Evolutionary conservation across 23 tunicate genomes (phyloP).

Genomic region (Pegea sp.): DNA sequence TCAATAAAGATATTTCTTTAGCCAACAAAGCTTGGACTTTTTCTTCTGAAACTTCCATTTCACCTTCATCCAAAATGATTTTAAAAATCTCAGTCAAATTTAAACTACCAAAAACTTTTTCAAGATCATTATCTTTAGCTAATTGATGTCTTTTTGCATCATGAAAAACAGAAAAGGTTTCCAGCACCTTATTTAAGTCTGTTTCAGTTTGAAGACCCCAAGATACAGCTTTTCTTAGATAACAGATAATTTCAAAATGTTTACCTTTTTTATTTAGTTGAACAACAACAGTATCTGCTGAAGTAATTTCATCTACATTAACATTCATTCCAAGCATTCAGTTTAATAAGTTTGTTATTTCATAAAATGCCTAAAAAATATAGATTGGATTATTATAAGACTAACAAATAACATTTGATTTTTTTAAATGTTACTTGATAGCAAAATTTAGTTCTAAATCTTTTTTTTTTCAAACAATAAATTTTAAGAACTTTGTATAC

Average conservation of each 20-base stretch:
- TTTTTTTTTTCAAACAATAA: too few species aligned
- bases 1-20: conserved; percentile 77
- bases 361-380: too few species aligned
- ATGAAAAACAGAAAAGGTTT: conserved; percentile 63
- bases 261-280: conserved; percentile 91
- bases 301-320: conserved; percentile 82
- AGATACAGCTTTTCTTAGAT: conserved; percentile 91
- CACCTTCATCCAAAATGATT: conserved; percentile 65
- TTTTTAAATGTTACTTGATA: too few species aligned
- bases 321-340: conserved; percentile 61
- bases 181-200: conserved; percentile 88
- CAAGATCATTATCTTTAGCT: conserved; percentile 74
- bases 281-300: conserved; percentile 85
- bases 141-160: conserved; percentile 76
- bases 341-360: too few species aligned
- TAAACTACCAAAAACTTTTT: conserved; percentile 66
- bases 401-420: too few species aligned
- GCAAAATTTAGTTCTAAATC: too few species aligned
- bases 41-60: conserved; percentile 87
- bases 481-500: too few species aligned
- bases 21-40: conserved; percentile 62
- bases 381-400: too few species aligned
- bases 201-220: conserved; percentile 96
- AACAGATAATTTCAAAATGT: conserved; percentile 95
- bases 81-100: conserved; percentile 45